These are phyloP conservation scores for Synaphobranchus kaupii DNA, from an alignment of 2,797 vertebrate species.

Conservation along the genomic window DNA sequence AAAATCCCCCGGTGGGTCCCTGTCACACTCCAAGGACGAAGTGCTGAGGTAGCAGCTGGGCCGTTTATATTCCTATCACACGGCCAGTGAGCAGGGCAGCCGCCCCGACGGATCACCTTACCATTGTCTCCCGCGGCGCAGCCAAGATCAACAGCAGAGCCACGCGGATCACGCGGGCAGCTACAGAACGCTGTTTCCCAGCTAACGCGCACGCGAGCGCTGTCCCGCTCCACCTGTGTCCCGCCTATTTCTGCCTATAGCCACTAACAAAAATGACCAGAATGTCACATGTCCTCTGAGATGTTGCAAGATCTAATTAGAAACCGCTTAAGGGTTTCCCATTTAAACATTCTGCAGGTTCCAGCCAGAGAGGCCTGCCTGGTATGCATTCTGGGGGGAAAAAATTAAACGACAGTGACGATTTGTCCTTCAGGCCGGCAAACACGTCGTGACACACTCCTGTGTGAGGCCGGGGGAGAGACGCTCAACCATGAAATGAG, in stretches of 20 bases:
- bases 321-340: neutral
- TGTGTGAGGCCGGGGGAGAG: conserved; percentile 37
- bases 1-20: conserved; percentile 21
- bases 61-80: conserved; percentile 17
- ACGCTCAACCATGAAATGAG: conserved; percentile 76
- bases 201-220: neutral
- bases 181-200: neutral
- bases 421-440: neutral
- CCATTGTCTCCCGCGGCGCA: neutral
- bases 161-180: neutral
- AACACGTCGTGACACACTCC: conserved; percentile 48
- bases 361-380: neutral
- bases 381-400: neutral
- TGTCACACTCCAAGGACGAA: conserved; percentile 18
- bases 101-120: conserved; percentile 3
- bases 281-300: neutral
- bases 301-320: neutral
- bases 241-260: neutral
- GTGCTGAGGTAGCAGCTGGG: conserved; percentile 19
- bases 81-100: neutral
- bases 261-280: no score
- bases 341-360: neutral
- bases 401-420: neutral
- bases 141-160: neutral
- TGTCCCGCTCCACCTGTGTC: neutral